These are phyloP conservation scores for Troides oblongomaculatus DNA, from an alignment of 2,888 invertebrate species.

Conservation along the genomic window DNA sequence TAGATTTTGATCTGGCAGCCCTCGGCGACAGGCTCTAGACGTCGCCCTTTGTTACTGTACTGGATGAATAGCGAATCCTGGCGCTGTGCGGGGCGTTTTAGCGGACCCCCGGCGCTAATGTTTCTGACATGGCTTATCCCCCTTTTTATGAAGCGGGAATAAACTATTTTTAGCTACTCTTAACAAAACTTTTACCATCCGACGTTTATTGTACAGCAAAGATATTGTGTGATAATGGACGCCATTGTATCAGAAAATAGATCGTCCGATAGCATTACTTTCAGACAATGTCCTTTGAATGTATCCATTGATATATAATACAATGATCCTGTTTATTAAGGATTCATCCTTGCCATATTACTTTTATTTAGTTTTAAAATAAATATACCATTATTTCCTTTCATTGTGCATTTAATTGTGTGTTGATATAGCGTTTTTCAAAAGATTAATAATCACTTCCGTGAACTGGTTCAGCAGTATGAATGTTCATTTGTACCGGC, in stretches of 20 bases:
- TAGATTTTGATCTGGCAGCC: conserved; percentile 49
- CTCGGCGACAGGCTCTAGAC: conserved; percentile 32
- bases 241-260: neutral
- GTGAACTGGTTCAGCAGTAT: neutral
- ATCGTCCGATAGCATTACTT: neutral
- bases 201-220: neutral
- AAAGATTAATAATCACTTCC: neutral
- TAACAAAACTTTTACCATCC: conserved; percentile 17
- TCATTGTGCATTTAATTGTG: neutral
- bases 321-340: neutral
- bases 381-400: neutral
- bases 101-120: conserved; percentile 25
- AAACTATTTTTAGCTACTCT: conserved; percentile 37
- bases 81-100: conserved; percentile 23
- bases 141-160: conserved; percentile 30
- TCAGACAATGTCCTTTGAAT: neutral
- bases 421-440: neutral
- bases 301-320: neutral
- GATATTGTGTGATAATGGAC: neutral
- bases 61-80: conserved; percentile 29
- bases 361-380: no score
- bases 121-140: conserved; percentile 35
- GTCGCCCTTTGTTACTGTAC: conserved; percentile 43
- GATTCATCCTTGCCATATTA: no score
- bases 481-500: neutral